A percentile compares a stretch with the other conserved stretches of the same genome.
Conservation (phyloP, 35 echinoderm and acorn worm species). For the Patiria miniata region DNA sequence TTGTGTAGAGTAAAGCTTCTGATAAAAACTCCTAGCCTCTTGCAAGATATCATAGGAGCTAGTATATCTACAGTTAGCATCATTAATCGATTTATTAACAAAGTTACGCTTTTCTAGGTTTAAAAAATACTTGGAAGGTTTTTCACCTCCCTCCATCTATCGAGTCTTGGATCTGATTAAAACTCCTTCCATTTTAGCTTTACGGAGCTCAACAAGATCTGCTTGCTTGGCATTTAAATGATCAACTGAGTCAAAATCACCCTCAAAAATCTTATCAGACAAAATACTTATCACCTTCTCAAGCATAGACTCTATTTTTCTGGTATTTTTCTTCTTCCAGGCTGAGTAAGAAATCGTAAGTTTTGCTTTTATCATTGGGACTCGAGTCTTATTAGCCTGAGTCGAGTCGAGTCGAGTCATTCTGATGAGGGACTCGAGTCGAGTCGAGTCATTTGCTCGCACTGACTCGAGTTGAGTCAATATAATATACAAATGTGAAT, state of each 20-base stretch:
- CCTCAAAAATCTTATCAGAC: background rate
- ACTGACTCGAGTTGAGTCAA: too few species aligned
- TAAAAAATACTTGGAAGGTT: slow-evolving; percentile 2
- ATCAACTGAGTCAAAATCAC: background rate
- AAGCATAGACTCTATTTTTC: background rate
- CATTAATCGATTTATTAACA: slow-evolving; percentile 2
- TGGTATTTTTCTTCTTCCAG: background rate
- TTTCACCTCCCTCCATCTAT: too few species aligned
- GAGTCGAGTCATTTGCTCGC: too few species aligned
- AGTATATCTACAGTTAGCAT: background rate
- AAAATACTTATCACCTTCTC: background rate
- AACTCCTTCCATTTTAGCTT: background rate
- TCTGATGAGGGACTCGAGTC: too few species aligned
- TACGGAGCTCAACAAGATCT: background rate
- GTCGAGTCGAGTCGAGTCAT: too few species aligned
- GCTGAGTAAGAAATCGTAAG: too few species aligned
- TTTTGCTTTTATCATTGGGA: too few species aligned
- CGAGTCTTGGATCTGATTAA: too few species aligned
- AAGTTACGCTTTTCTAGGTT: background rate
- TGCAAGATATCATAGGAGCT: background rate
- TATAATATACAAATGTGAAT: too few species aligned
- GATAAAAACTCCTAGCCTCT: background rate
- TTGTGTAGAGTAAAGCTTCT: background rate
- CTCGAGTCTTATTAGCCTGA: too few species aligned
- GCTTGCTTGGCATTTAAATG: background rate